Evolutionary conservation across 2,113 vertebrate species (phyloP).

Genomic region (Tychaedon coryphoeus): DNA sequence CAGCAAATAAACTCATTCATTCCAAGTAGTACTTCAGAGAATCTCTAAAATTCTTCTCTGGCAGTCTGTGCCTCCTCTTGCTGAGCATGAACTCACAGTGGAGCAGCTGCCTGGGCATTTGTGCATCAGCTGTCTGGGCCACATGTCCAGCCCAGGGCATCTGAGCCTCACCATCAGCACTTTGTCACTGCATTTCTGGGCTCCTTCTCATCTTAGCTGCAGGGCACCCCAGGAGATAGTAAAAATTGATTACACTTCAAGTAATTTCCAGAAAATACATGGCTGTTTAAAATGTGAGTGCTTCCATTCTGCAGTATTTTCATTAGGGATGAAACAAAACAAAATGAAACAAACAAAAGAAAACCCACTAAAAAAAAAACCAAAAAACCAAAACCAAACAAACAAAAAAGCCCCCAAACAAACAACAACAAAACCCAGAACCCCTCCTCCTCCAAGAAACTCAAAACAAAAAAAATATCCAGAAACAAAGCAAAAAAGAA

Average conservation of each 20-base stretch:
- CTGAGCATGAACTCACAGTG: rapidly evolving
- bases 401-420: neutral
- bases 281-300: conserved; percentile 25
- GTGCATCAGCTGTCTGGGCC: neutral
- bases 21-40: neutral
- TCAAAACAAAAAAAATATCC: neutral
- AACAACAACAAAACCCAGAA: neutral
- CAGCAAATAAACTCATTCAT: neutral
- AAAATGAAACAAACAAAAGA: neutral
- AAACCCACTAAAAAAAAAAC: neutral
- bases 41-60: neutral
- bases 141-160: neutral
- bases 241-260: conserved; percentile 66
- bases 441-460: neutral
- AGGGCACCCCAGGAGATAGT: conserved; percentile 48
- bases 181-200: neutral
- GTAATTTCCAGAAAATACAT: conserved; percentile 37
- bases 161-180: neutral
- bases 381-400: neutral
- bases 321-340: neutral
- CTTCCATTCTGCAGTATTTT: conserved; percentile 14
- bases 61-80: neutral
- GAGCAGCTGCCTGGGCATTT: neutral
- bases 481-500: conserved; percentile 35
- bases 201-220: conserved; percentile 22